Evolutionary conservation across 2,797 vertebrate species (phyloP).

Genomic region (Okamejei kenojei): DNA sequence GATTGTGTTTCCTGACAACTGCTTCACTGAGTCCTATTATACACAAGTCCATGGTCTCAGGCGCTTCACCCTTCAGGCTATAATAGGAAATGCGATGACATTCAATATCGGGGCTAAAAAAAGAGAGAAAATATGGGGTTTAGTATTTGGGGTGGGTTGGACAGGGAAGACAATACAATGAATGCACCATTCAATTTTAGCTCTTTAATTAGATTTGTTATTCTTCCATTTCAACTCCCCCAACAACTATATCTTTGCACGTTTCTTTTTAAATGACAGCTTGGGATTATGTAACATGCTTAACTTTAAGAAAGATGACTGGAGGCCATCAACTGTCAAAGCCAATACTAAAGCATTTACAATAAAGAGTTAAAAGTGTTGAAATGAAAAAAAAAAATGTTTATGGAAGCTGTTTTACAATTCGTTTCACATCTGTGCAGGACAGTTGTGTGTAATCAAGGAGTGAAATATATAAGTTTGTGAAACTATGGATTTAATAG

Average conservation of each 20-base stretch:
- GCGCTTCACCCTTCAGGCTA: neutral
- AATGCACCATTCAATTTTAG: neutral
- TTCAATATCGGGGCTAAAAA: neutral
- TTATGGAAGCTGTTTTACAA: slow-evolving; percentile 29
- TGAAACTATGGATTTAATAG: slow-evolving; percentile 59
- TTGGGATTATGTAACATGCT: slow-evolving; percentile 27
- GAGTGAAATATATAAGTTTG: slow-evolving; percentile 45
- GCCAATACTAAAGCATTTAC: slow-evolving; percentile 16
- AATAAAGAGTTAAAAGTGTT: slow-evolving; percentile 37
- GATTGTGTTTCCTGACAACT: neutral
- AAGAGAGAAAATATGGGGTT: neutral
- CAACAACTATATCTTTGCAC: slow-evolving; percentile 4
- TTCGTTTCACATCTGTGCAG: slow-evolving; percentile 35
- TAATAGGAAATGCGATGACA: slow-evolving; percentile 9
- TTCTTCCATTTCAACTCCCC: neutral
- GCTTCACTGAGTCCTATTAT: neutral
- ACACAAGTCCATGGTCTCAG: neutral
- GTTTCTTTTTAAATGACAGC: neutral
- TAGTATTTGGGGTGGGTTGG: neutral
- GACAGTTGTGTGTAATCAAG: slow-evolving; percentile 44
- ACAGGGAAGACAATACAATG: neutral
- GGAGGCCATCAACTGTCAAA: slow-evolving; percentile 30
- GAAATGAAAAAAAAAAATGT: slow-evolving; percentile 31
- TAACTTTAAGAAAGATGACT: slow-evolving; percentile 22
- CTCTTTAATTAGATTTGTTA: slow-evolving; percentile 31